Evolutionary conservation across 1,140 invertebrate genomes (phyloP).

Genomic region (Cylas formicarius): DNA sequence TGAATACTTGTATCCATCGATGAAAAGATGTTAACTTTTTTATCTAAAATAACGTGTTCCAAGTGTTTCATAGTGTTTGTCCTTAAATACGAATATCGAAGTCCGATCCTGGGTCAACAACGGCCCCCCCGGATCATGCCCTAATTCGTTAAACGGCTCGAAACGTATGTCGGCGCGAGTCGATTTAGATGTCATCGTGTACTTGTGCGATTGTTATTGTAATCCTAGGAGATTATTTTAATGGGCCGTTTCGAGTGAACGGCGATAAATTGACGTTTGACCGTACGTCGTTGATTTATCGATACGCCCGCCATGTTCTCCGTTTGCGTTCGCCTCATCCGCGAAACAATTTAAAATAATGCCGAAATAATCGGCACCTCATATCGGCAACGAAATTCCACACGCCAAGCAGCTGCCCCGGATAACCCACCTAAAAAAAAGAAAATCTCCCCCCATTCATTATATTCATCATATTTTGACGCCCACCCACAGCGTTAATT

Average conservation of each 20-base stretch:
- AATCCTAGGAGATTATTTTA: slow-evolving; percentile 19
- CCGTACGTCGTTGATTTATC: background rate
- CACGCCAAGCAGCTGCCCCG: no score
- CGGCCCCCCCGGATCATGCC: slow-evolving; percentile 26
- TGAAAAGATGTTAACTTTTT: no score
- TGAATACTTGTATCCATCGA: no score
- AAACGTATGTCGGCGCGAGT: slow-evolving; percentile 35
- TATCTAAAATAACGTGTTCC: no score
- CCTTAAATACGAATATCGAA: background rate
- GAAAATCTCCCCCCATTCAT: no score
- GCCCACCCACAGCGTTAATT: no score
- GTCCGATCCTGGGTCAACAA: background rate
- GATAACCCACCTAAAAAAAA: no score
- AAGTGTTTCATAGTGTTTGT: slow-evolving; percentile 1
- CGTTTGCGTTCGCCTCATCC: background rate
- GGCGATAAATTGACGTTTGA: background rate
- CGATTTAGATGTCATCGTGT: slow-evolving; percentile 21
- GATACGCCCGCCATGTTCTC: slow-evolving; percentile 2
- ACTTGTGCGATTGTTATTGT: slow-evolving; percentile 18
- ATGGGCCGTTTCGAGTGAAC: background rate
- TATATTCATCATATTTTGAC: no score
- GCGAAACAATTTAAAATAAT: slow-evolving; percentile 1
- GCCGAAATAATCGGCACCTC: no score
- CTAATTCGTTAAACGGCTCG: slow-evolving; percentile 41
- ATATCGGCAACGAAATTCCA: no score